These are phyloP conservation scores for Drosophila santomea DNA, from an alignment of 1,140 invertebrate species.

Conservation along the genomic window DNA sequence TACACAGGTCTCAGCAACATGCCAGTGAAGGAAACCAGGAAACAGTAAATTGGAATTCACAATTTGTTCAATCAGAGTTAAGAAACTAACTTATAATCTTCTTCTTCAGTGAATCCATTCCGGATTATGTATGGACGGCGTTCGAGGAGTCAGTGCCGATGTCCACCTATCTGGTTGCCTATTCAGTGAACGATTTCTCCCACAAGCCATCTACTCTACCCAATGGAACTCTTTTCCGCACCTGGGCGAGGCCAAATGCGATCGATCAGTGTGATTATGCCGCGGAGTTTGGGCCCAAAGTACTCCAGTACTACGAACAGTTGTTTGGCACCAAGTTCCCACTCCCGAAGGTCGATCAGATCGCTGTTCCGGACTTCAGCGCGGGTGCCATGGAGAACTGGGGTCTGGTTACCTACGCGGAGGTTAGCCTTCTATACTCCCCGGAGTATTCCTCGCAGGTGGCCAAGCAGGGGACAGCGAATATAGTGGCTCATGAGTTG, in stretches of 20 bases:
- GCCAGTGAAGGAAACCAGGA: conserved; percentile 85
- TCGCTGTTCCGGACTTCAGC: conserved; percentile 92
- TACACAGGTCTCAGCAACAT: conserved; percentile 93
- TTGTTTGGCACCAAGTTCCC: conserved; percentile 89
- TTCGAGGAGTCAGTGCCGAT: conserved; percentile 90
- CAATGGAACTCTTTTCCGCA: conserved; percentile 86
- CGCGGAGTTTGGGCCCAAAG: conserved; percentile 85
- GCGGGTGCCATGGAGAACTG: conserved; percentile 91
- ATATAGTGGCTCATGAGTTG: conserved; percentile 90
- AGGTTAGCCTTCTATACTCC: conserved; percentile 62
- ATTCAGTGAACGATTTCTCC: conserved; percentile 90
- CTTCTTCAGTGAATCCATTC: not conserved
- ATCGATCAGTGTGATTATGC: conserved; percentile 88
- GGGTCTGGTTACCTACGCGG: conserved; percentile 86
- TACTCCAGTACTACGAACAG: conserved; percentile 87
- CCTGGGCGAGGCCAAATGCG: conserved; percentile 88
- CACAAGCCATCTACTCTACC: conserved; percentile 86
- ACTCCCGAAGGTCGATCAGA: conserved; percentile 89
- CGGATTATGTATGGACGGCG: conserved; percentile 85
- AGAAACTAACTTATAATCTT: not conserved
- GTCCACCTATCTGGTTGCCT: conserved; percentile 93
- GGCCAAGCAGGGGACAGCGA: conserved; percentile 87
- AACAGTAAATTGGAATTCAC: conserved; percentile 45
- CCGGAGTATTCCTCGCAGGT: conserved; percentile 86
- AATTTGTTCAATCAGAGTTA: not conserved